phyloP scores from a whole-genome alignment of 2,888 invertebrate genomes.

The Dasypogon diadema region DNA sequence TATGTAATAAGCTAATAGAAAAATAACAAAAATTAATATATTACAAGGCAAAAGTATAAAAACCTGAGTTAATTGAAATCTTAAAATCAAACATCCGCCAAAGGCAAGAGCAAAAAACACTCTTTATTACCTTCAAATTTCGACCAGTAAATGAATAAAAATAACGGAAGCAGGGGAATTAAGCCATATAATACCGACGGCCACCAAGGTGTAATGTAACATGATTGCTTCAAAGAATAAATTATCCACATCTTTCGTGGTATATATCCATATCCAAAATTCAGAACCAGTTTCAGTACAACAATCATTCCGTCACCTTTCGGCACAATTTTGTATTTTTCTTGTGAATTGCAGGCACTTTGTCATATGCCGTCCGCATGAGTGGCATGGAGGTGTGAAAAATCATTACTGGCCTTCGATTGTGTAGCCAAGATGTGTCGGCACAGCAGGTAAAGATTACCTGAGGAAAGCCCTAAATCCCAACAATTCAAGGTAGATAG shows the following conservation, averaged over 20 bases:
- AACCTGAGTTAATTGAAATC: too few species aligned
- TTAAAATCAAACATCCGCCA: too few species aligned
- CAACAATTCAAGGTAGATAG: background rate
- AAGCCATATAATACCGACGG: slow-evolving; percentile 16
- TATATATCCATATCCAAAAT: background rate
- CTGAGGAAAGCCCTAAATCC: background rate
- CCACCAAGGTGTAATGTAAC: slow-evolving; percentile 38
- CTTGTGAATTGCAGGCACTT: slow-evolving; percentile 22
- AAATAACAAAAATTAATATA: too few species aligned
- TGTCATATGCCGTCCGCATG: slow-evolving; percentile 28
- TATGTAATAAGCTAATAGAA: too few species aligned
- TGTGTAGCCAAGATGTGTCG: slow-evolving; percentile 15
- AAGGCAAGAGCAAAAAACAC: too few species aligned
- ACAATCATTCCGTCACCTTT: slow-evolving; percentile 17
- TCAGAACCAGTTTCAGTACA: slow-evolving; percentile 5
- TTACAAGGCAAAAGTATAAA: too few species aligned
- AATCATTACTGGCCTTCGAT: slow-evolving; percentile 20
- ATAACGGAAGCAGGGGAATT: slow-evolving; percentile 29
- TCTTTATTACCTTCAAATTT: background rate
- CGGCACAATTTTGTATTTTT: slow-evolving; percentile 35
- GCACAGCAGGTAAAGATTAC: slow-evolving; percentile 13
- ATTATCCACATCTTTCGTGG: slow-evolving; percentile 8
- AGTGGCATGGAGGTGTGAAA: slow-evolving; percentile 39
- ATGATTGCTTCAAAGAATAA: slow-evolving; percentile 16
- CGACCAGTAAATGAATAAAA: background rate